Evolutionary conservation across 2,888 invertebrate genomes (phyloP).

Genomic region (Eilema depressum): DNA sequence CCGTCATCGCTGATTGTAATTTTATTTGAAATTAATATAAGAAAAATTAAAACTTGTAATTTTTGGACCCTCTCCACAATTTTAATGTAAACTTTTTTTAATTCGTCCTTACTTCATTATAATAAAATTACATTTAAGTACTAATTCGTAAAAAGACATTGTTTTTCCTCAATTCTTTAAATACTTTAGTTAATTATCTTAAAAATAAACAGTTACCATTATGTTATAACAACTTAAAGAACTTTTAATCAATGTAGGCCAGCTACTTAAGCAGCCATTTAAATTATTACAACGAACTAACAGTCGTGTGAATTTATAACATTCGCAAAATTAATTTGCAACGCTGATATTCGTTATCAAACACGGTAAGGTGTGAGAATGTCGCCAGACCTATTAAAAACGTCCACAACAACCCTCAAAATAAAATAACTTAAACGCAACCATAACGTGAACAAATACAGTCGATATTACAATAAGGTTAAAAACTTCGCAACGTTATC

Average conservation of each 20-base stretch:
- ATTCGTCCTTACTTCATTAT: too few species aligned
- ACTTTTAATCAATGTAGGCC: neutral
- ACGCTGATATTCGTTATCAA: constrained; percentile 48
- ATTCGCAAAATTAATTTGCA: constrained; percentile 45
- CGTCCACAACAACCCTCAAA: constrained; percentile 2
- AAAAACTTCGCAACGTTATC: constrained; percentile 39
- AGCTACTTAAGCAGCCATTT: constrained; percentile 5
- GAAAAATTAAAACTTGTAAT: too few species aligned
- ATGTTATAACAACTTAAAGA: neutral
- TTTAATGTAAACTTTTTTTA: too few species aligned
- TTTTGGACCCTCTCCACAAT: too few species aligned
- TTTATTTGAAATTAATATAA: too few species aligned
- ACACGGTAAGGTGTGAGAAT: constrained; percentile 56
- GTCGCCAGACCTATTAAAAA: constrained; percentile 38
- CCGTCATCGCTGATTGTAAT: too few species aligned
- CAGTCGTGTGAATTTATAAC: constrained; percentile 22
- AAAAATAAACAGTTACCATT: too few species aligned
- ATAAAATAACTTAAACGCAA: neutral
- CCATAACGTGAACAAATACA: constrained; percentile 13
- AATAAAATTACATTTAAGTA: neutral
- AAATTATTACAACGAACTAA: constrained; percentile 27
- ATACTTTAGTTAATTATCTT: too few species aligned
- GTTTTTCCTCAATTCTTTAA: neutral
- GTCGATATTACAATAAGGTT: constrained; percentile 13
- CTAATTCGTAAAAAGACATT: neutral